Base-by-base conservation (phyloP, 1,140 invertebrate species). In the Probaryconus sp. region DNA sequence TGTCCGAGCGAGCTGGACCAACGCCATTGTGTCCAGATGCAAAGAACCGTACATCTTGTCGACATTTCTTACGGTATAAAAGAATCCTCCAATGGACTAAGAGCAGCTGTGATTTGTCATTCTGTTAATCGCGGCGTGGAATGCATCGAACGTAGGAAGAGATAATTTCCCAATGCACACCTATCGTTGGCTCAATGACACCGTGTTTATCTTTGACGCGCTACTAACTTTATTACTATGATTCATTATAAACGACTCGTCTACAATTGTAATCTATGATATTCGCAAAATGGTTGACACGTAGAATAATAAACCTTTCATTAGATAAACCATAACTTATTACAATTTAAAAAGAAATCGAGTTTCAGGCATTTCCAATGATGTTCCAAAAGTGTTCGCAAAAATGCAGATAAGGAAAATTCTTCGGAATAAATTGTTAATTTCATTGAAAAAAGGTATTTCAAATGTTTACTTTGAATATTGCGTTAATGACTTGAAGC, bases 101-200 rank as follows among this genome's bases (percentile, higher is more conserved):
- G 56, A 51, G 38, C 50, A 16, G 13, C 20, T 45, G 55, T 37
- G 28, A 73, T 73, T 73, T 73, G 55, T 73, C 63, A 73, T 61
- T 65, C 43, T 28, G 33, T 40, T 60, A 37, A 56, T 47, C 31
- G 60, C 37, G 5, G 38, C 42, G 30, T 35, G 61, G 69, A 73
- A 67, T 73, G 70, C 61, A 24, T 48, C 31, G 40, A 47, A 72
- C 58, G 55, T 73, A 67, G 70, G 70, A 60, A 58, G 61, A 53
- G 30, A 67, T 65, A 61, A 67, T 73, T 73, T 67, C 42, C 47
- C 61, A 73, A 73, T 73, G 40, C 61, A 61, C 55, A 65, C 47
- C 61, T 65, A 65, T 65, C 70, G 40, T 7, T 48, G 55, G 31
- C 60, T 65, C 60, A 53, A 51, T 70, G 56, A 47, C 67, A 61